Evolutionary conservation across 2,113 vertebrate species (phyloP).

Genomic region (Lota lota): DNA sequence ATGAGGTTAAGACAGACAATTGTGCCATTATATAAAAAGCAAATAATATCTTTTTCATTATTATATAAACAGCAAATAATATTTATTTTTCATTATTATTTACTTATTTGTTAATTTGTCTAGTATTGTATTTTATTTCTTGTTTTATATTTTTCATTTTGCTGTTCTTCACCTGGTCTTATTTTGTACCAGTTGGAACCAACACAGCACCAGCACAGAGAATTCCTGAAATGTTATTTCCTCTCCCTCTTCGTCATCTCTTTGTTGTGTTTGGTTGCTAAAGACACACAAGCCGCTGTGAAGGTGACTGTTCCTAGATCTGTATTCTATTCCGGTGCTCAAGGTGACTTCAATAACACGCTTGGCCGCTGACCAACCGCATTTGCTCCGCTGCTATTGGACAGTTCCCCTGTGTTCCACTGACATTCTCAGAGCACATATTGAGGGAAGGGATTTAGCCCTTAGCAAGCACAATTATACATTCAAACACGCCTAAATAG

Average conservation of each 20-base stretch:
- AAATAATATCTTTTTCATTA: too few species aligned
- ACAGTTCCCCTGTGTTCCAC: conserved; percentile 31
- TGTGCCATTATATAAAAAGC: too few species aligned
- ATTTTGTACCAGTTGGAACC: too few species aligned
- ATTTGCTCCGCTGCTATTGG: conserved; percentile 27
- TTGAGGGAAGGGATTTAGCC: conserved; percentile 58
- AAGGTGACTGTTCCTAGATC: conserved; percentile 37
- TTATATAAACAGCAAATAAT: too few species aligned
- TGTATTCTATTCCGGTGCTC: conserved; percentile 23
- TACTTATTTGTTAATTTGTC: too few species aligned
- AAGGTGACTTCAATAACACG: conserved; percentile 61
- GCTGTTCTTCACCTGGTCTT: too few species aligned
- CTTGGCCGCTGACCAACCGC: conserved; percentile 34
- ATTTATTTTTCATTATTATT: too few species aligned
- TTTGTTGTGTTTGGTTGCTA: conserved; percentile 34
- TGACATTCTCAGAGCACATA: conserved; percentile 55
- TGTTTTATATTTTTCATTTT: too few species aligned
- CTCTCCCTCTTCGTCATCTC: background rate
- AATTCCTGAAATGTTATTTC: too few species aligned
- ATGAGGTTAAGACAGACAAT: too few species aligned
- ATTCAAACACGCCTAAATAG: conserved; percentile 23
- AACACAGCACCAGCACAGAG: too few species aligned
- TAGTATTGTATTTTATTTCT: too few species aligned
- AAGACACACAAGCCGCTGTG: conserved; percentile 15
- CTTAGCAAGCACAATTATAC: conserved; percentile 47